phyloP scores from a whole-genome alignment of 2,888 invertebrate species.

The Dryomyza anilis region DNA sequence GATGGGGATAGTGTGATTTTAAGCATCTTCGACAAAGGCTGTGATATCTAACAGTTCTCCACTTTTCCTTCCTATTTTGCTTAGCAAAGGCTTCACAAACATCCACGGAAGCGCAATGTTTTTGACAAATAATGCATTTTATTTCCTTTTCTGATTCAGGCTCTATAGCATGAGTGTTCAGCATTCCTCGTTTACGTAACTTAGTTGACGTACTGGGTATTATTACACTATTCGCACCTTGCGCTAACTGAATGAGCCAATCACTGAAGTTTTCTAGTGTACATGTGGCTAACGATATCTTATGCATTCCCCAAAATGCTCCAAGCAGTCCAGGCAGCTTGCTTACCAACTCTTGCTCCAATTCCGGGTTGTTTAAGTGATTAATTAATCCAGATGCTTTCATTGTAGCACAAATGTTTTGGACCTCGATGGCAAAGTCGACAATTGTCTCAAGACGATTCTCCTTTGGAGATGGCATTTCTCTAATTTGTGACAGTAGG shows the following conservation, averaged over 20 bases:
- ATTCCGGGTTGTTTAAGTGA: slow-evolving; percentile 32
- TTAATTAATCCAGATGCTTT: slow-evolving; percentile 26
- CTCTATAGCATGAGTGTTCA: slow-evolving; percentile 27
- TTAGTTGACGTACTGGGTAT: slow-evolving; percentile 13
- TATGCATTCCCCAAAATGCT: slow-evolving; percentile 19
- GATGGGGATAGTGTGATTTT: slow-evolving; percentile 13
- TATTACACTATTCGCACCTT: slow-evolving; percentile 26
- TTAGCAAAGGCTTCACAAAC: slow-evolving; percentile 18
- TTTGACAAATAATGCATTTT: slow-evolving; percentile 21
- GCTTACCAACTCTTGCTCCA: slow-evolving; percentile 23
- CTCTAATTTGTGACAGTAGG: slow-evolving; percentile 25
- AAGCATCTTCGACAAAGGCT: slow-evolving; percentile 27
- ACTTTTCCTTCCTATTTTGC: slow-evolving; percentile 15
- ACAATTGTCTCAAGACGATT: slow-evolving; percentile 25
- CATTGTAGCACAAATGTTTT: slow-evolving; percentile 32
- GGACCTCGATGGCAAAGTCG: slow-evolving; percentile 32
- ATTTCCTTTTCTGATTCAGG: neutral
- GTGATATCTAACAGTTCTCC: slow-evolving; percentile 15
- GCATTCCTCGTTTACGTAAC: slow-evolving; percentile 12
- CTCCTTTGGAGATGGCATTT: slow-evolving; percentile 22
- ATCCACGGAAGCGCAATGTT: slow-evolving; percentile 8
- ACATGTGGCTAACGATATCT: neutral
- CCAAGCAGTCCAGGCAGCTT: slow-evolving; percentile 24
- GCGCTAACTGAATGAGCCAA: slow-evolving; percentile 26
- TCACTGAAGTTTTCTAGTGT: slow-evolving; percentile 17